phyloP scores from a whole-genome alignment of 2,888 invertebrate genomes.

The Glyphotaelius pellucidus region DNA sequence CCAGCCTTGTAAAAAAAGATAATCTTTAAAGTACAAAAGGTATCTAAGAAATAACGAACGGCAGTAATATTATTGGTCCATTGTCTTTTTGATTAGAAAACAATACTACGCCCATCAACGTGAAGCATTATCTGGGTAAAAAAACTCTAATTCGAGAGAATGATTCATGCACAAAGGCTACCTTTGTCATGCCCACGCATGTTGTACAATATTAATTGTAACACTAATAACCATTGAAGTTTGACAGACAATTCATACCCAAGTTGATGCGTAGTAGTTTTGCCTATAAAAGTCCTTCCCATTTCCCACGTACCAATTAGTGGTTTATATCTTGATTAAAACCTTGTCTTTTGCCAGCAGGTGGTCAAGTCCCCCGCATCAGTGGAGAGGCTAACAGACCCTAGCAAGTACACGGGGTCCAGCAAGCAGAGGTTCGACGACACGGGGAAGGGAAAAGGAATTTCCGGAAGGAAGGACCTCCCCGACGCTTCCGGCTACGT shows the following conservation, averaged over 20 bases:
- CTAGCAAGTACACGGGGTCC: constrained; percentile 92
- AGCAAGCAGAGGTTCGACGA: constrained; percentile 92
- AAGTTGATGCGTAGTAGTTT: not conserved
- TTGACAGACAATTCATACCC: not conserved
- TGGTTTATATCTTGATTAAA: not conserved
- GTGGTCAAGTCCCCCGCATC: constrained; percentile 69
- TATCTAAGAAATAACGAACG: not conserved
- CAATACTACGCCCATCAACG: not conserved
- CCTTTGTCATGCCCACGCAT: not conserved
- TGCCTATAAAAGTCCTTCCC: not conserved
- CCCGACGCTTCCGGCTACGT: constrained; percentile 88
- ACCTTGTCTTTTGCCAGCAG: constrained; percentile 16
- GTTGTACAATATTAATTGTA: not conserved
- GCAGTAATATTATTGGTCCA: no score
- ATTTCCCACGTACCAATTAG: not conserved
- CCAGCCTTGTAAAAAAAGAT: not conserved
- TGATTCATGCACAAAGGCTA: not conserved
- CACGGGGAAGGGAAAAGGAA: constrained; percentile 90
- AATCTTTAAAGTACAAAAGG: not conserved
- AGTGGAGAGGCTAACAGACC: constrained; percentile 89
- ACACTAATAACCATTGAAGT: not conserved
- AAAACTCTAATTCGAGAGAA: not conserved
- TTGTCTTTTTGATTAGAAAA: not conserved
- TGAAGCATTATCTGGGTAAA: not conserved
- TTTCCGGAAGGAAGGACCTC: constrained; percentile 87